A percentile compares a stretch with the other conserved stretches of the same genome.
phyloP scores from a whole-genome alignment of 1,140 invertebrate genomes.

The Megalonaias nervosa region DNA sequence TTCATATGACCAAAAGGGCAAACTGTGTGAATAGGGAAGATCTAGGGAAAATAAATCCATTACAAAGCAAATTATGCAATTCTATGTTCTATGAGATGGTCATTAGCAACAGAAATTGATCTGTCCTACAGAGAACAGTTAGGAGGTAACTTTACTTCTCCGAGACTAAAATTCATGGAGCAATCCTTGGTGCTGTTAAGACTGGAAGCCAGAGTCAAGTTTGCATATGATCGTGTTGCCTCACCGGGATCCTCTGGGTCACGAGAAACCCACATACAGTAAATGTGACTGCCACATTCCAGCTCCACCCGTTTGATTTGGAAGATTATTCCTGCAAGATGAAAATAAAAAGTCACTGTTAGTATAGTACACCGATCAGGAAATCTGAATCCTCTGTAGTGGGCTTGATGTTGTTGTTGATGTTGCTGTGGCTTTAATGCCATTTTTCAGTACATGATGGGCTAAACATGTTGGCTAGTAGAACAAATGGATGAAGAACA shows the following conservation, averaged over 20 bases:
- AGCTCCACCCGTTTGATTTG: conserved; percentile 69
- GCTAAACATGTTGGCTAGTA: too few species aligned
- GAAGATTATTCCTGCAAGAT: conserved; percentile 68
- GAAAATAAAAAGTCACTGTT: background rate
- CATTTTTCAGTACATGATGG: too few species aligned
- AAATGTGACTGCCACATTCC: conserved; percentile 68
- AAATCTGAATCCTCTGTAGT: background rate
- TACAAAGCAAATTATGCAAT: too few species aligned
- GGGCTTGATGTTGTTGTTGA: background rate
- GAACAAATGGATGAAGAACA: too few species aligned
- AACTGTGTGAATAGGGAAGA: too few species aligned
- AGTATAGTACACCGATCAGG: background rate
- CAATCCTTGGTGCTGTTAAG: conserved; percentile 71
- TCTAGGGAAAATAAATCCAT: too few species aligned
- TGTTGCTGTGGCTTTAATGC: too few species aligned
- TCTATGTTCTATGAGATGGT: too few species aligned
- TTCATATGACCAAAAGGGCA: too few species aligned
- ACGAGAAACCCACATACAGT: conserved; percentile 75
- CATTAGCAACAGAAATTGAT: too few species aligned
- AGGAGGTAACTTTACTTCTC: conserved; percentile 50
- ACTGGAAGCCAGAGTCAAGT: conserved; percentile 73
- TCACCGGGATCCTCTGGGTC: conserved; percentile 72
- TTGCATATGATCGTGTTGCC: conserved; percentile 56
- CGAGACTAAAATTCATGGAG: conserved; percentile 60
- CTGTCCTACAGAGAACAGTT: too few species aligned